Evolutionary conservation across 2,797 vertebrate species (phyloP).

Genomic region (Rhinophrynus dorsalis): DNA sequence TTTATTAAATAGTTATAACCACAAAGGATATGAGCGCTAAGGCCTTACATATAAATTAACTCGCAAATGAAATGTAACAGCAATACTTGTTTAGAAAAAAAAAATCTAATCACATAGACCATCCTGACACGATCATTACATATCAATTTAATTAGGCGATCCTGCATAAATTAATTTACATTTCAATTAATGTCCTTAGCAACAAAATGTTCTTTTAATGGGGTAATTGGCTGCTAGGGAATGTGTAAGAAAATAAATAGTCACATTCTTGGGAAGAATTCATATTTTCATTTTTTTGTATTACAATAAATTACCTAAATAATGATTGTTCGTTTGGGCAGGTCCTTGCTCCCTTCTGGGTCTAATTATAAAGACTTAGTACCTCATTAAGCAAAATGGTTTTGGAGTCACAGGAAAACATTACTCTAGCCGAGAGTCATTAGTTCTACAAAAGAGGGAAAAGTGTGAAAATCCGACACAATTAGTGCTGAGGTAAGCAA

Average conservation of each 20-base stretch:
- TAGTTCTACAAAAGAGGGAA: slow-evolving; percentile 71
- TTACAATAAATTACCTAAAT: slow-evolving; percentile 82
- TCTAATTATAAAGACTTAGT: slow-evolving; percentile 85
- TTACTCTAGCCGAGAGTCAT: slow-evolving; percentile 76
- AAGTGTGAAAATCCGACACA: slow-evolving; percentile 61
- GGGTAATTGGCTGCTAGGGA: slow-evolving; percentile 80
- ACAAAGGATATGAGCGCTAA: slow-evolving; percentile 46
- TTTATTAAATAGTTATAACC: slow-evolving; percentile 66
- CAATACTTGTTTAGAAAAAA: slow-evolving; percentile 70
- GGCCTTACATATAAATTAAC: slow-evolving; percentile 48
- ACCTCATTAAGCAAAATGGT: slow-evolving; percentile 82
- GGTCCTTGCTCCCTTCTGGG: slow-evolving; percentile 74
- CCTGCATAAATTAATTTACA: slow-evolving; percentile 79
- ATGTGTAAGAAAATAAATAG: slow-evolving; percentile 78
- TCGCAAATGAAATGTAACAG: slow-evolving; percentile 49
- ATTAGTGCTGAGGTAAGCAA: slow-evolving; percentile 58
- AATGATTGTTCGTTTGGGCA: slow-evolving; percentile 80
- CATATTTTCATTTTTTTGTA: slow-evolving; percentile 73
- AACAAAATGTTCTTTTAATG: slow-evolving; percentile 75
- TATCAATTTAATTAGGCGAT: slow-evolving; percentile 82
- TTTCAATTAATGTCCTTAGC: slow-evolving; percentile 82
- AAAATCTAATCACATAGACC: slow-evolving; percentile 73
- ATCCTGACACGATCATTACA: slow-evolving; percentile 76
- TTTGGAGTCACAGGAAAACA: slow-evolving; percentile 75
- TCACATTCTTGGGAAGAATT: slow-evolving; percentile 75